Evolutionary conservation across 2,797 vertebrate species (phyloP).

Genomic region (Hafferia zeledoni): DNA sequence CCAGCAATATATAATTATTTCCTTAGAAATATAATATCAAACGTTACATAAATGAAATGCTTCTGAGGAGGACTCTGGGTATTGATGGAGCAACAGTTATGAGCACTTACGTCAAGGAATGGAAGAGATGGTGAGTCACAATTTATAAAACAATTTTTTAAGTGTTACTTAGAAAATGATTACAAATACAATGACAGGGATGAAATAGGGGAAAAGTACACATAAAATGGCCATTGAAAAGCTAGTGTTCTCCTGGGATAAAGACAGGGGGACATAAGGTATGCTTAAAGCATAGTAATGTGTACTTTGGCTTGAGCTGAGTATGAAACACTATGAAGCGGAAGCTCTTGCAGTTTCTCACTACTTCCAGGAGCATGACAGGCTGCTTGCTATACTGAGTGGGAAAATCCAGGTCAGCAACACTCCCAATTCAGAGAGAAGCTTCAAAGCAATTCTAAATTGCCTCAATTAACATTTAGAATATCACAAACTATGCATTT

Average conservation of each 20-base stretch:
- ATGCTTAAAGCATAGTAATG: neutral
- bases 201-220: neutral
- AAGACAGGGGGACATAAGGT: neutral
- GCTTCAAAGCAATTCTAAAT: constrained; percentile 5
- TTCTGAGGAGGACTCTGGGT: neutral
- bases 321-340: neutral
- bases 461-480: neutral
- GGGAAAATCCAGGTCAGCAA: neutral
- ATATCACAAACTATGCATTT: neutral
- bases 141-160: neutral
- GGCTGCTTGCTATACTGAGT: neutral
- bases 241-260: neutral
- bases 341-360: neutral
- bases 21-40: neutral
- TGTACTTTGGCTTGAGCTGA: neutral
- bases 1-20: constrained; percentile 41
- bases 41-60: neutral
- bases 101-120: constrained; percentile 7
- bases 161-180: neutral
- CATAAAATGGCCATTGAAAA: neutral
- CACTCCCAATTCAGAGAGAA: neutral
- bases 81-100: neutral
- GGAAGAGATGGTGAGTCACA: neutral
- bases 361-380: neutral
- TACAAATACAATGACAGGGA: neutral